Percentiles rank a stretch among this genome's conserved stretches.
These are phyloP conservation scores for Hemaris fuciformis DNA, from an alignment of 2,888 invertebrate genomes.

Conservation along the genomic window DNA sequence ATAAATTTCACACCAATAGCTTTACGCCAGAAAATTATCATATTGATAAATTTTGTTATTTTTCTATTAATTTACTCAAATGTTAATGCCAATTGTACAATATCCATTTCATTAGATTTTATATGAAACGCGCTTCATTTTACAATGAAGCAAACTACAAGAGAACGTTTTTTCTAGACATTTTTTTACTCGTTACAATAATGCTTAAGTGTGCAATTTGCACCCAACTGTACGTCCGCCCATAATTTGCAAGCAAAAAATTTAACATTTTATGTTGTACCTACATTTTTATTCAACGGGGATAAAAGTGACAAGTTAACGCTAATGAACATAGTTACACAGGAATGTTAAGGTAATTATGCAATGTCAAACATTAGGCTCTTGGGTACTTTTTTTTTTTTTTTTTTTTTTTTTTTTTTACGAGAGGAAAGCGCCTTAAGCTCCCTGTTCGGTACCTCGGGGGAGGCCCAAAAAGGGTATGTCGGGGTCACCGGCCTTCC, in stretches of 20 bases:
- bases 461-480: too few relatives aligned
- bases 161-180: not conserved
- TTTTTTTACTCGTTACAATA: not conserved
- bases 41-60: not conserved
- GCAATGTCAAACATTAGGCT: not conserved
- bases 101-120: not conserved
- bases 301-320: not conserved
- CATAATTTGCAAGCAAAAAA: not conserved
- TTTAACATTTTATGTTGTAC: too few relatives aligned
- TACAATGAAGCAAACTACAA: not conserved
- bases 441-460: too few relatives aligned
- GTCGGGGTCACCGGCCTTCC: too few relatives aligned
- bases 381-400: conserved; percentile 4
- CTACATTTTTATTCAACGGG: not conserved
- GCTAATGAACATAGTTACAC: not conserved
- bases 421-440: too few relatives aligned
- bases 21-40: not conserved
- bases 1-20: not conserved
- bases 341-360: not conserved
- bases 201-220: not conserved
- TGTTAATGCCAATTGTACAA: not conserved
- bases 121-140: not conserved
- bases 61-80: not conserved
- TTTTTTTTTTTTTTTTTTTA: too few relatives aligned
- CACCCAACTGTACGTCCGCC: not conserved